Evolutionary conservation across 2,113 vertebrate species (phyloP), one percentile per base, ranked within the genome.

Genomic region (Oryzias curvinotus): DNA sequence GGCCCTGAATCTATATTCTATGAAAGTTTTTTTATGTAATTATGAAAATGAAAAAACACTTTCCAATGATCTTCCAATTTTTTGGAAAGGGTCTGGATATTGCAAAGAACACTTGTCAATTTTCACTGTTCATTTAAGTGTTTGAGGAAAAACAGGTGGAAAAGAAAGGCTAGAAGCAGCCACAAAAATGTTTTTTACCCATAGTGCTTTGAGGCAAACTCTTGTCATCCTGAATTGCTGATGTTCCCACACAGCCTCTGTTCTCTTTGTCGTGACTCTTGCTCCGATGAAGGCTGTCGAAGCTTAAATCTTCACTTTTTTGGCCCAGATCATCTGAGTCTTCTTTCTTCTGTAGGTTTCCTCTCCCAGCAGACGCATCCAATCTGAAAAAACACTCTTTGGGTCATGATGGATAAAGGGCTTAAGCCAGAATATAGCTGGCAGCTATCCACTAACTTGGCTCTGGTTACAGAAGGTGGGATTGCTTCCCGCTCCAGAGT

Each of bases 391-490:
- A 90, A 82, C 47, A 91, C 71, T 67, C 52, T 65, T 15, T 77
- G 83, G 82, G 74, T 65, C 44, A 85, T 78, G 73, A 73, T 25
- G 56, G 76, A 56, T 89, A 67, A 7, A 78, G 89, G 50, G 88
- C 87, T 49, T 91, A 91, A 45, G 88, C 84, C 62, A 90, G 91
- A 89, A 25, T 86, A 89, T 21, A 87, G 87, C 52, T 82, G 28
- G 1, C 77, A 83, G 77, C 51, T 77, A 26, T 72, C 19, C n/a
- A 65, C 72, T 3, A 1, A 75, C 68, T 71, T 90, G 82, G 72
- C 86, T 65, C 0, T 63, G 50, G 1, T 45, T 45, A 53, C 5
- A 5, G 56, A 54, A 6, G 62, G 17, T 7, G 44, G 21, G 14
- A 52, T 53, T 57, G 41, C 50, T 28, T 70, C 69, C 67, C 57